A percentile compares a stretch with the other conserved stretches of the same genome.
phyloP scores from a whole-genome alignment of 2,797 vertebrate genomes.

The Orestias chungarensis region DNA sequence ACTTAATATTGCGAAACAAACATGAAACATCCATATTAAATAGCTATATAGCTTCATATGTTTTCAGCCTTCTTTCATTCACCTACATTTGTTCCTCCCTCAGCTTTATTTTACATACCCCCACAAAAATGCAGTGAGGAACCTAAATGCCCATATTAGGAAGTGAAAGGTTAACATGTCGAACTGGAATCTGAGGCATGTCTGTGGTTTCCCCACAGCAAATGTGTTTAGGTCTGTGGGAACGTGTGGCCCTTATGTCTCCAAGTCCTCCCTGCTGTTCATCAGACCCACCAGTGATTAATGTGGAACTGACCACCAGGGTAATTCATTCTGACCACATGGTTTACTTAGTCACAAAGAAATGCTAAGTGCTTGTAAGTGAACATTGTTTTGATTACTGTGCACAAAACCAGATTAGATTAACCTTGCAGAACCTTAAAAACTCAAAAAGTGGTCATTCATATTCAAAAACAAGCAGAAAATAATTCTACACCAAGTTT shows the following conservation, averaged over 20 bases:
- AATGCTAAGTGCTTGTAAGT: conserved; percentile 16
- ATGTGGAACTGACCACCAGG: conserved; percentile 24
- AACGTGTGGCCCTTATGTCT: conserved; percentile 34
- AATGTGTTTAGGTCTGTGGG: conserved; percentile 29
- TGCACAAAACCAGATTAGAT: conserved; percentile 1
- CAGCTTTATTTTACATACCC: conserved; percentile 23
- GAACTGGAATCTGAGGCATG: conserved; percentile 59
- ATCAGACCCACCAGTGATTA: conserved; percentile 38
- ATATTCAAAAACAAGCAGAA: not conserved
- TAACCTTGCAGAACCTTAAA: not conserved
- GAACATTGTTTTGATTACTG: conserved; percentile 11
- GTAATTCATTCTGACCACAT: conserved; percentile 36
- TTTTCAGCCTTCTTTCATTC: conserved; percentile 5
- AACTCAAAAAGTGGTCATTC: not conserved
- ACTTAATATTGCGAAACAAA: not conserved
- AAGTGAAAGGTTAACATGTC: conserved; percentile 54
- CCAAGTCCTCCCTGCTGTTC: conserved; percentile 15
- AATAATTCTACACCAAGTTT: not conserved
- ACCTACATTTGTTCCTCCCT: not conserved
- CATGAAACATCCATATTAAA: not conserved
- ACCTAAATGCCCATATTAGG: conserved; percentile 58
- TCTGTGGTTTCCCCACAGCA: conserved; percentile 57
- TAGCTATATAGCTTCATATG: conserved; percentile 4
- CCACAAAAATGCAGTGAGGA: conserved; percentile 19
- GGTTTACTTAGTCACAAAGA: conserved; percentile 35